Percentiles rank a stretch among this genome's conserved stretches.
phyloP scores from a whole-genome alignment of 2,797 vertebrate species.

The Vultur gryphus region DNA sequence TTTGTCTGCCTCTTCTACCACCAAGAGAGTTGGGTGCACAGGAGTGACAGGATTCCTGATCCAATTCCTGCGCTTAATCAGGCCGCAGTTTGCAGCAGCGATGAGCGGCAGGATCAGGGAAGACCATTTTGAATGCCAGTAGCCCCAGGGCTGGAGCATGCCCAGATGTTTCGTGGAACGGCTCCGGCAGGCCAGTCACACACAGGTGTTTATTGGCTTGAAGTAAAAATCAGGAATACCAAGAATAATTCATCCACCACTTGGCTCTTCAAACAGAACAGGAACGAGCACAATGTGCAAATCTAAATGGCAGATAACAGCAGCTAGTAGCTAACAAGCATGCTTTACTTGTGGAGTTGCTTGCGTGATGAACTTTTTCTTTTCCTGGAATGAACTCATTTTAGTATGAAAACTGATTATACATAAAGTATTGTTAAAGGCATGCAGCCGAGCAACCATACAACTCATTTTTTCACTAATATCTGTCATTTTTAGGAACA shows the following conservation, averaged over 20 bases:
- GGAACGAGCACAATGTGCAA: neutral
- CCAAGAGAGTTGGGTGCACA: neutral
- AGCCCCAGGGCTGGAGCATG: slow-evolving; percentile 46
- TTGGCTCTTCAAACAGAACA: slow-evolving; percentile 9
- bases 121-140: neutral
- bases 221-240: slow-evolving; percentile 39
- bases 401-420: neutral
- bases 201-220: slow-evolving; percentile 62
- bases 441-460: neutral
- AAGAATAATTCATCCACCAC: slow-evolving; percentile 23
- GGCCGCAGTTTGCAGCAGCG: neutral
- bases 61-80: neutral
- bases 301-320: slow-evolving; percentile 8
- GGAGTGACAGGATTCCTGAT: neutral
- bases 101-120: neutral
- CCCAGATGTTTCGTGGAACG: slow-evolving; percentile 39
- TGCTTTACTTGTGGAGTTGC: neutral
- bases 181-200: neutral
- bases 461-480: neutral
- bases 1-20: neutral
- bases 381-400: slow-evolving; percentile 4
- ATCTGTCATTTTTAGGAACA: neutral
- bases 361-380: neutral
- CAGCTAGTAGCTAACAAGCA: neutral
- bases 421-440: neutral